Conservation (phyloP, 1,140 invertebrate species). For the Trachymyrmex cornetzi region DNA sequence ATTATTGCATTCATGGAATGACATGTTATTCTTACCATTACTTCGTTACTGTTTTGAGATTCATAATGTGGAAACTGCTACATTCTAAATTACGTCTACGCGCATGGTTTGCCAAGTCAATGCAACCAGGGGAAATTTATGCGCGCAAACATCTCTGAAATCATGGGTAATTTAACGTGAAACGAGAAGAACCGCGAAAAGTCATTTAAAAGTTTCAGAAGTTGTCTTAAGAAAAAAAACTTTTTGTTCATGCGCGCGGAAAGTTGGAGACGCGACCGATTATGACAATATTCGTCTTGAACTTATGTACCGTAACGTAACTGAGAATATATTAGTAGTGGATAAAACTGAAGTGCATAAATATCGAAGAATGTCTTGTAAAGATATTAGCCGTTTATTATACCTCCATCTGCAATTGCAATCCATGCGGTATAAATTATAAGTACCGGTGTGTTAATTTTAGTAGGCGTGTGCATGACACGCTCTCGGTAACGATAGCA, state of each 20-base stretch:
- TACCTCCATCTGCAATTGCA: constrained; percentile 17
- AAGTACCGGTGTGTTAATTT: constrained; percentile 40
- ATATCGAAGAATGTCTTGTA: neutral
- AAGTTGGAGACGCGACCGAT: constrained; percentile 55
- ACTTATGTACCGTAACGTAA: constrained; percentile 38
- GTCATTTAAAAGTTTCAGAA: constrained; percentile 59
- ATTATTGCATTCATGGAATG: neutral
- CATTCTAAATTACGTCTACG: constrained; percentile 43
- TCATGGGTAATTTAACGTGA: constrained; percentile 64
- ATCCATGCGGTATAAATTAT: constrained; percentile 24
- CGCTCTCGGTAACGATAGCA: constrained; percentile 41
- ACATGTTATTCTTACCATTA: constrained; percentile 49
- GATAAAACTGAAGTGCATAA: constrained; percentile 15
- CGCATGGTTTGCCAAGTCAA: constrained; percentile 51
- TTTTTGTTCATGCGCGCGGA: constrained; percentile 42
- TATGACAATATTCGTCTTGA: constrained; percentile 33
- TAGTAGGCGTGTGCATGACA: constrained; percentile 56
- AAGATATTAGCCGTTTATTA: constrained; percentile 14
- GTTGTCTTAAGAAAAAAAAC: constrained; percentile 36
- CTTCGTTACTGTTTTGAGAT: neutral
- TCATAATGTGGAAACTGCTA: constrained; percentile 51
- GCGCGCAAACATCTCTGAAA: constrained; percentile 64
- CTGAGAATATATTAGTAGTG: constrained; percentile 12
- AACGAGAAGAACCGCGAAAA: constrained; percentile 53
- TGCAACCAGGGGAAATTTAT: constrained; percentile 54